These are phyloP conservation scores for Sphyrna mokarran DNA, from an alignment of 2,113 vertebrate genomes.

Conservation along the genomic window DNA sequence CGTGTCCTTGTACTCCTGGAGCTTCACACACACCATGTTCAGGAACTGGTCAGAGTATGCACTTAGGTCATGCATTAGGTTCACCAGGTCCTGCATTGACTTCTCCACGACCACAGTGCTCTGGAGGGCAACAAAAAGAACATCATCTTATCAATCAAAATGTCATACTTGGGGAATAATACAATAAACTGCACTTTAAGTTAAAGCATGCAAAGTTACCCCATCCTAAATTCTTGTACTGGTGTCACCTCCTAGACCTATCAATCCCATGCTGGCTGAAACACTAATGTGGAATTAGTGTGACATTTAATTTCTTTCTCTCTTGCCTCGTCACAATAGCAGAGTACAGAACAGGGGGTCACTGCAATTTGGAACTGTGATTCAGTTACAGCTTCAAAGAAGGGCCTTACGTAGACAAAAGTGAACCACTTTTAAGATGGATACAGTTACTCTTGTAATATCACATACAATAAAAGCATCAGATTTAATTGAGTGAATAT, in stretches of 20 bases:
- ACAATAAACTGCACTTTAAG: not conserved
- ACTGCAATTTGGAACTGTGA: not conserved
- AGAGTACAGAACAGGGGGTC: not conserved
- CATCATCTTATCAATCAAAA: not conserved
- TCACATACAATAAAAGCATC: not conserved
- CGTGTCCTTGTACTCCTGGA: conserved; percentile 95
- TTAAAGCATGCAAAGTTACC: not conserved
- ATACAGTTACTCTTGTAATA: not conserved
- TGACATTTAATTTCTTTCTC: not conserved
- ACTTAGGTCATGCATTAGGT: conserved; percentile 89
- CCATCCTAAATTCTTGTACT: not conserved
- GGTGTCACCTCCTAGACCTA: not conserved
- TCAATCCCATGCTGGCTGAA: not conserved
- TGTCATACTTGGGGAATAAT: not conserved
- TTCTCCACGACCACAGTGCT: conserved; percentile 96
- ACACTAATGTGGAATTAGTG: not conserved
- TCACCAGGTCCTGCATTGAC: conserved; percentile 92
- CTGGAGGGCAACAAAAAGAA: conserved; percentile 51
- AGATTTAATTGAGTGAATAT: not conserved
- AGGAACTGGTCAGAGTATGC: conserved; percentile 96
- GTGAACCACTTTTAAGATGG: not conserved
- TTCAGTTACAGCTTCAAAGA: not conserved
- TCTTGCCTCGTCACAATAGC: not conserved
- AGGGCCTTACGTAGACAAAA: not conserved
- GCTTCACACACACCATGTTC: conserved; percentile 94